These are phyloP conservation scores for Meandrina meandrites DNA, from an alignment of 92 coral and sea anemone species.

Conservation along the genomic window DNA sequence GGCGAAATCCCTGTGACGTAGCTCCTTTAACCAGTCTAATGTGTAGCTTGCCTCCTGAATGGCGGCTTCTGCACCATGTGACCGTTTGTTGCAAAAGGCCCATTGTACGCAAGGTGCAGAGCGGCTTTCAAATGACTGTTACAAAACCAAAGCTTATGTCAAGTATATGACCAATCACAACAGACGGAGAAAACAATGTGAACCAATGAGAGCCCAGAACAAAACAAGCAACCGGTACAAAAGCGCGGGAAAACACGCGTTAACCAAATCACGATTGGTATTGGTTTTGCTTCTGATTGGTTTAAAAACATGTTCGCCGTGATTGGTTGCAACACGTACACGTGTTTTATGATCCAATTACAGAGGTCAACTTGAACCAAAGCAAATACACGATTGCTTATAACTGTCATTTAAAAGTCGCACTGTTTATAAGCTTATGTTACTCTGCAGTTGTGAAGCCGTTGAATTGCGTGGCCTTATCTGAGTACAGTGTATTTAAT, in stretches of 20 bases:
- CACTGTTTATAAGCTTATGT: not conserved
- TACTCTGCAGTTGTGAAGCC: not conserved
- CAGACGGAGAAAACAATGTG: not conserved
- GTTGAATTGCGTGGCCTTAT: not conserved
- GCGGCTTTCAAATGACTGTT: too few relatives aligned
- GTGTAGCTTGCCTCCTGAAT: not conserved
- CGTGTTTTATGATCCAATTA: not conserved
- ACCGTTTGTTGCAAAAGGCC: too few relatives aligned
- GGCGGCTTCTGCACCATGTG: not conserved
- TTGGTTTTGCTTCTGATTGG: not conserved
- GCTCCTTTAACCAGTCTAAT: too few relatives aligned
- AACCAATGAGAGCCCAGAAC: not conserved
- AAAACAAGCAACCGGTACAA: not conserved
- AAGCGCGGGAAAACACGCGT: not conserved
- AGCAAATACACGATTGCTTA: not conserved
- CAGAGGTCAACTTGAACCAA: not conserved
- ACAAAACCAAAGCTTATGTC: not conserved
- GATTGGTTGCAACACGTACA: not conserved
- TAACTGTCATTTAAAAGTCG: not conserved
- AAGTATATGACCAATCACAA: not conserved
- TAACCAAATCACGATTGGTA: not conserved
- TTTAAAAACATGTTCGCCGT: not conserved
- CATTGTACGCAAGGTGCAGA: not conserved
- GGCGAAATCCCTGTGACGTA: too few relatives aligned
- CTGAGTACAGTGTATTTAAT: not conserved